Conservation (phyloP, 23 tunicate species). For the Oikopleura vanhoeffeni region DNA sequence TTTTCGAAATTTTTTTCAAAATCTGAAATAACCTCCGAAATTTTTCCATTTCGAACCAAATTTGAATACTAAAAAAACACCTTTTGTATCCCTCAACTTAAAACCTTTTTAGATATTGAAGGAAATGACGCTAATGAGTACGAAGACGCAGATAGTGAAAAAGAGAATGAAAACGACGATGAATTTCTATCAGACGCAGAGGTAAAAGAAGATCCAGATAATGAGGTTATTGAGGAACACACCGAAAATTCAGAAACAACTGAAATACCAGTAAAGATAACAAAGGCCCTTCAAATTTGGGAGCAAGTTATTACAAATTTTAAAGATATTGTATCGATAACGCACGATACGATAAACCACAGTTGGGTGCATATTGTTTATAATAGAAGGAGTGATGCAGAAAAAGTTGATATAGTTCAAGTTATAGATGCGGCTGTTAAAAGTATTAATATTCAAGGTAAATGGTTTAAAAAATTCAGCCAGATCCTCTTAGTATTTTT, state of each 20-base stretch:
- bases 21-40: too few species aligned
- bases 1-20: too few species aligned
- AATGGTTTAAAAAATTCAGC: too few species aligned
- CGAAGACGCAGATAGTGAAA: constrained; percentile 24
- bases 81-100: too few species aligned
- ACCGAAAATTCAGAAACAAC: background rate
- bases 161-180: constrained; percentile 23
- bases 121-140: constrained; percentile 17
- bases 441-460: background rate
- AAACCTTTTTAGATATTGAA: too few species aligned
- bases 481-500: too few species aligned
- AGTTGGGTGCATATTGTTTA: background rate
- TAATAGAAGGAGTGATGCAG: background rate
- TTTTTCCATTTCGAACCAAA: too few species aligned
- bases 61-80: too few species aligned
- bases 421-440: background rate
- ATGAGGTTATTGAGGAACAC: background rate
- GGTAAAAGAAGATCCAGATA: background rate
- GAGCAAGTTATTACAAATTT: background rate
- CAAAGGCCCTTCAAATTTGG: background rate
- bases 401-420: background rate
- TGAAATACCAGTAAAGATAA: too few species aligned
- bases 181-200: background rate
- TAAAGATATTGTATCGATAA: background rate
- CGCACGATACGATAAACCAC: background rate